phyloP scores from a whole-genome alignment of 2,113 vertebrate genomes.

The Brienomyrus brachyistius region DNA sequence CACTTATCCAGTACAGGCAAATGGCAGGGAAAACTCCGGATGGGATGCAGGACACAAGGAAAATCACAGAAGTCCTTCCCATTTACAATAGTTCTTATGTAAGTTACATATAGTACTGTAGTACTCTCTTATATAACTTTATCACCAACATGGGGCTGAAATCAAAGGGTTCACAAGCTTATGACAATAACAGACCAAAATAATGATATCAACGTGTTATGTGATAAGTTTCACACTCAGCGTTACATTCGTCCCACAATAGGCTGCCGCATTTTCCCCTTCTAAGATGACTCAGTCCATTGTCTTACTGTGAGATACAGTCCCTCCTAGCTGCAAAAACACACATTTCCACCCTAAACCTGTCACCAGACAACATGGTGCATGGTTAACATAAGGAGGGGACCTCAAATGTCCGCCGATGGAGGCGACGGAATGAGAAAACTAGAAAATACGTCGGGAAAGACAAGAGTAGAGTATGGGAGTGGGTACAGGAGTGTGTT shows the following conservation, averaged over 20 bases:
- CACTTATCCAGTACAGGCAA: neutral
- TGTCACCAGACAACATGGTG: neutral
- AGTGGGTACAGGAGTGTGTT: neutral
- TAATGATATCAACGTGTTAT: neutral
- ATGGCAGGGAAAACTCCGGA: neutral
- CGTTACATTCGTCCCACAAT: constrained; percentile 54
- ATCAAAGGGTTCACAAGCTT: neutral
- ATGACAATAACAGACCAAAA: neutral
- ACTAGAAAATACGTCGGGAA: neutral
- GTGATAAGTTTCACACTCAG: constrained; percentile 51
- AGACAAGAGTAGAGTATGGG: neutral
- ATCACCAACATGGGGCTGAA: neutral
- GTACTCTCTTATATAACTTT: neutral
- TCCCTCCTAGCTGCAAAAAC: neutral
- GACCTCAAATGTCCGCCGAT: neutral
- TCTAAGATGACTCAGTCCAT: neutral
- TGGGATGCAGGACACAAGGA: neutral
- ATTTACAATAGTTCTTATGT: neutral
- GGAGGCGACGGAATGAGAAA: neutral
- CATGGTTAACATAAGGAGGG: neutral
- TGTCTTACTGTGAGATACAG: neutral
- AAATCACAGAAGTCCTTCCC: neutral
- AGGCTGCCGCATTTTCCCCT: neutral
- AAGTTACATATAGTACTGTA: neutral
- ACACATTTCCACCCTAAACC: neutral